phyloP scores from a whole-genome alignment of 2,113 vertebrate species.

The Himantopus leucocephalus region DNA sequence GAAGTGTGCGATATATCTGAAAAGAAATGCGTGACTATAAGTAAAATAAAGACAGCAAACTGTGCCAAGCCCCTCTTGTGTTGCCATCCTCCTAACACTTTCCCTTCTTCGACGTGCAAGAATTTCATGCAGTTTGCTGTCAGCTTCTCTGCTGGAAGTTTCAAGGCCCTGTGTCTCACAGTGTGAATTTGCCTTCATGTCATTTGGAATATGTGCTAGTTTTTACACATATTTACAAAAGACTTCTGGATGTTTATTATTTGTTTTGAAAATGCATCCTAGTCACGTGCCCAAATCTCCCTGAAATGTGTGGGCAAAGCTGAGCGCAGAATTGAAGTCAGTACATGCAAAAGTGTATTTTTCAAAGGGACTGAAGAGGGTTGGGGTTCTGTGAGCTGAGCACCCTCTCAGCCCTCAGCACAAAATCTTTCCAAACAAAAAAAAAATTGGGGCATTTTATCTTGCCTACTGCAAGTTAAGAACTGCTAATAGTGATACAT shows the following conservation, averaged over 20 bases:
- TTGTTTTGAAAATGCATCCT: neutral
- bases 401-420: neutral
- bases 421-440: neutral
- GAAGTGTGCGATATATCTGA: neutral
- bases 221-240: neutral
- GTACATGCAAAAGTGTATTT: neutral
- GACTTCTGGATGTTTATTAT: neutral
- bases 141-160: neutral
- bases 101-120: neutral
- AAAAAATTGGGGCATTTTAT: accelerated
- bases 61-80: neutral
- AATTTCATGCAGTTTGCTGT: neutral
- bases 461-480: neutral
- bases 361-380: neutral
- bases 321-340: neutral
- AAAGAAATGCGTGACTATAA: neutral
- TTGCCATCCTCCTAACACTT: neutral
- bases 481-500: neutral
- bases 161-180: neutral
- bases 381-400: neutral
- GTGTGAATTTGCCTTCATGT: neutral
- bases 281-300: neutral
- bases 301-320: neutral
- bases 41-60: neutral
- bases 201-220: accelerated